A percentile compares a stretch with the other conserved stretches of the same genome.
These are phyloP conservation scores for Semicossyphus pulcher DNA, from an alignment of 2,113 vertebrate species.

Conservation along the genomic window DNA sequence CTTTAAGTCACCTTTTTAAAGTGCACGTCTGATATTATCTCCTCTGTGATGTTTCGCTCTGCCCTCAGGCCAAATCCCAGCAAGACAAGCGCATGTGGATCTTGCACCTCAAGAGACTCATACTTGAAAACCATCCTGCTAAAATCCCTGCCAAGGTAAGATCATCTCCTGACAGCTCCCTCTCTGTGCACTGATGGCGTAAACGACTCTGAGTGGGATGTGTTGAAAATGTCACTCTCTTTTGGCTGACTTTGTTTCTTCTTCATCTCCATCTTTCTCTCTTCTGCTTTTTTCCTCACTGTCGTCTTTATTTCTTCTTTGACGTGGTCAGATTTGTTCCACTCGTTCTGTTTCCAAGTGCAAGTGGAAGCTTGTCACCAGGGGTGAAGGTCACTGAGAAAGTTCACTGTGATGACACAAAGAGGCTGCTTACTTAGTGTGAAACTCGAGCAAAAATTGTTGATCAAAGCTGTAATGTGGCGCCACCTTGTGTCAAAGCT, in stretches of 20 bases:
- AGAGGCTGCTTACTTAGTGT: slow-evolving; percentile 1
- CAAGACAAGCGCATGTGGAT: slow-evolving; percentile 98
- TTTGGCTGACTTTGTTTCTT: not conserved
- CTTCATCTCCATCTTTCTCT: slow-evolving; percentile 10
- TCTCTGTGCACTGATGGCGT: not conserved
- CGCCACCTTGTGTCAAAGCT: slow-evolving; percentile 78
- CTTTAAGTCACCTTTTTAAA: slow-evolving; percentile 31
- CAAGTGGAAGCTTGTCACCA: slow-evolving; percentile 24
- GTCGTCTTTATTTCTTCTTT: not conserved
- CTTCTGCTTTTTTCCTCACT: not conserved
- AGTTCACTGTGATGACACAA: slow-evolving; percentile 11
- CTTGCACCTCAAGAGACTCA: slow-evolving; percentile 95
- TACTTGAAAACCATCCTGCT: slow-evolving; percentile 98
- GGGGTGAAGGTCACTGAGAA: slow-evolving; percentile 15
- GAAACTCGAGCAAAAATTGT: not conserved
- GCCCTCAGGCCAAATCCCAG: slow-evolving; percentile 91
- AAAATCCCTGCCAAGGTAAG: slow-evolving; percentile 98
- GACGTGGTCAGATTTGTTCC: not conserved
- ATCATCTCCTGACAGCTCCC: slow-evolving; percentile 14
- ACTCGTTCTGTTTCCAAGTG: not conserved
- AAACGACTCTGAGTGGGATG: slow-evolving; percentile 37
- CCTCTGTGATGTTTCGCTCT: slow-evolving; percentile 53
- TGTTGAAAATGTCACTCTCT: slow-evolving; percentile 24
- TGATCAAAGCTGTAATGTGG: slow-evolving; percentile 12
- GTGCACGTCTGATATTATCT: slow-evolving; percentile 39